phyloP scores from a whole-genome alignment of 2,888 invertebrate genomes.

The Lamellibrachia columna region DNA sequence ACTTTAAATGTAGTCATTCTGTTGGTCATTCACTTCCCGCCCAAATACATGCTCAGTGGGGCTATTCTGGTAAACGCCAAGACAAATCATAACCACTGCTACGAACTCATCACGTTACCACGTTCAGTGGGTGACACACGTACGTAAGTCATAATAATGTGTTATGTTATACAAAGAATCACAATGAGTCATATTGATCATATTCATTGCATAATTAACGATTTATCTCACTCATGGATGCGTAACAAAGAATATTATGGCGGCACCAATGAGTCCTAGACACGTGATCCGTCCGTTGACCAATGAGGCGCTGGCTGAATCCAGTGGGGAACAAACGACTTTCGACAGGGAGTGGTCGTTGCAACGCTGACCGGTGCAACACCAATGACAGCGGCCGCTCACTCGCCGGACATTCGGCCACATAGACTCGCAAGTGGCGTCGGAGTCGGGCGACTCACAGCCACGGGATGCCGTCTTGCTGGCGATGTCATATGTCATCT shows the following conservation, averaged over 20 bases:
- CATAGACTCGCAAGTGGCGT: background rate
- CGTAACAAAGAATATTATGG: background rate
- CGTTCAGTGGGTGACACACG: too few relatives aligned
- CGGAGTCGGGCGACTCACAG: background rate
- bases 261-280: background rate
- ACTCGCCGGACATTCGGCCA: slow-evolving; percentile 2
- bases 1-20: too few relatives aligned
- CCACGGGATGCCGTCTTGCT: background rate
- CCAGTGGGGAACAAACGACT: background rate
- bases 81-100: too few relatives aligned
- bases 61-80: too few relatives aligned
- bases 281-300: background rate
- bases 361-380: background rate
- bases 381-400: background rate
- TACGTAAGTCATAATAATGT: background rate
- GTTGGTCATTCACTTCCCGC: too few relatives aligned
- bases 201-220: background rate
- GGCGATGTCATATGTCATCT: background rate
- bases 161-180: background rate
- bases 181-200: background rate
- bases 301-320: background rate
- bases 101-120: too few relatives aligned
- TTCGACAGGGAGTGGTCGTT: background rate
- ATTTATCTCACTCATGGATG: background rate
- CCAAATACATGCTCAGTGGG: too few relatives aligned